A percentile compares a stretch with the other conserved stretches of the same genome.
Conservation (phyloP, 1,140 invertebrate species). For the Cheumatopsyche charites region DNA sequence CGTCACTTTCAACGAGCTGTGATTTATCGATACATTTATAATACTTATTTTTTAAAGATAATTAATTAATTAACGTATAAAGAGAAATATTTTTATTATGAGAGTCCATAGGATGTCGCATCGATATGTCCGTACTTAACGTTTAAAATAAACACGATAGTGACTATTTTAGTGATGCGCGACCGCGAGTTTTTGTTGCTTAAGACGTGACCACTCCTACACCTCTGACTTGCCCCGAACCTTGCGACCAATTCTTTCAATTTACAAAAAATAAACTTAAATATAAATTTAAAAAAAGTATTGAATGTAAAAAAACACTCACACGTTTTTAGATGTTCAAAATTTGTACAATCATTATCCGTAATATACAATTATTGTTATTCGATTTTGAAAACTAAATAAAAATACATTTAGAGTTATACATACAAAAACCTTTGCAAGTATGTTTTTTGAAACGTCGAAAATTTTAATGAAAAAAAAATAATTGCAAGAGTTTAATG, state of each 20-base stretch:
- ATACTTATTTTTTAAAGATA: slow-evolving; percentile 42
- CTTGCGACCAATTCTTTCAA: slow-evolving; percentile 47
- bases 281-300: slow-evolving; percentile 38
- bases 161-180: slow-evolving; percentile 13
- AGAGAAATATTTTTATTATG: slow-evolving; percentile 20
- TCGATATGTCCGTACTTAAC: slow-evolving; percentile 8
- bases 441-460: slow-evolving; percentile 40
- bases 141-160: too few species aligned
- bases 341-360: slow-evolving; percentile 49
- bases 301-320: slow-evolving; percentile 38
- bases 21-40: slow-evolving; percentile 33
- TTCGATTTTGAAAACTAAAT: slow-evolving; percentile 37
- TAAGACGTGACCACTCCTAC: slow-evolving; percentile 37
- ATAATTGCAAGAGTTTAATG: slow-evolving; percentile 41
- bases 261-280: slow-evolving; percentile 44
- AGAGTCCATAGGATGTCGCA: slow-evolving; percentile 5
- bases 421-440: slow-evolving; percentile 39
- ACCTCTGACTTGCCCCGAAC: slow-evolving; percentile 32
- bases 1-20: slow-evolving; percentile 40
- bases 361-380: slow-evolving; percentile 47
- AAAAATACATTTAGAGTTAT: slow-evolving; percentile 38
- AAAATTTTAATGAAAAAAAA: slow-evolving; percentile 39
- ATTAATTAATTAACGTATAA: slow-evolving; percentile 22
- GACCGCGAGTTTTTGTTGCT: slow-evolving; percentile 8
- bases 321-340: slow-evolving; percentile 48